Evolutionary conservation across 2,113 vertebrate species (phyloP), one percentile per base, ranked within the genome.

Genomic region (Rhabdomys dilectus): DNA sequence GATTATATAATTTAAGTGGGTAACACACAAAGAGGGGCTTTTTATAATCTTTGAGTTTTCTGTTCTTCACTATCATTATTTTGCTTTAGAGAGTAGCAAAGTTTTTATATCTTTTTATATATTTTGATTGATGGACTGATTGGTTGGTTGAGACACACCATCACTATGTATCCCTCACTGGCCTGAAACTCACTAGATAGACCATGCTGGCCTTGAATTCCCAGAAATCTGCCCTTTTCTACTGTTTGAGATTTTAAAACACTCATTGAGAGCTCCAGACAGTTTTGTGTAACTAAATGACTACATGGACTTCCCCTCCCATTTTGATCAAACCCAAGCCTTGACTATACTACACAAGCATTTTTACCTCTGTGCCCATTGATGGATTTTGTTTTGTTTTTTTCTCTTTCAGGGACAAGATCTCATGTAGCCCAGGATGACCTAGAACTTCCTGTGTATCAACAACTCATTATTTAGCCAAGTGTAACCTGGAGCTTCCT

Each of bases 1-100:
- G 36, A n/a, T 93, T n/a, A 19, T n/a, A n/a, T 24, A n/a, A 36
- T 66, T 95, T 29, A 85, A 95, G 58, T 56, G 78, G 87, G n/a
- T 70, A 87, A 62, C 26, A 56, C 34, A 34, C 11, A 77, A 58
- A 53, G 75, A 84, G 22, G 84, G 36, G 4, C 13, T 88, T 93
- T 75, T 1, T 75, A 56, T 91, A 76, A 24, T 93, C 70, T 84
- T 84, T 91, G 73, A 87, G 36, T 96, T 90, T 51, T 62, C 4
- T 29, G 39, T 87, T 42, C 36, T 39, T 48, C 9, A 66, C 56
- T n/a, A 75, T 86, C 9, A 75, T 82, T 3, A 81, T 85, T 95
- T 94, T 80, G 7, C 51, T 48, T 80, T 88, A 60, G 84, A 96
- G 36, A 92, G 3, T 60, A 68, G 90, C 81, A 39, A 39, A 24